These are phyloP conservation scores for Listronotus oregonensis DNA, from an alignment of 1,140 invertebrate species.

Conservation along the genomic window DNA sequence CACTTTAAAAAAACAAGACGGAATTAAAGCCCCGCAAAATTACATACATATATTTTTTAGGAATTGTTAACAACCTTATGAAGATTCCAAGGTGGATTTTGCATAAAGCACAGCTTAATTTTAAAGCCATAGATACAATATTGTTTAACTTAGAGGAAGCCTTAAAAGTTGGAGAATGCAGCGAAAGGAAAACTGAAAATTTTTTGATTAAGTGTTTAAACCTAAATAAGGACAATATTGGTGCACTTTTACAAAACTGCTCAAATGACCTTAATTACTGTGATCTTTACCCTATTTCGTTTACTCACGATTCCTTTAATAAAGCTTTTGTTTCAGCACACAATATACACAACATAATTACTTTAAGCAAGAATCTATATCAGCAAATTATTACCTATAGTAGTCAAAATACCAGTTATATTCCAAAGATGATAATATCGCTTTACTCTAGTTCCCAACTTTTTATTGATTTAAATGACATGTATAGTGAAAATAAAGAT, in stretches of 20 bases:
- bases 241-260: constrained; percentile 19
- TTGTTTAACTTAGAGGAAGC: constrained; percentile 10
- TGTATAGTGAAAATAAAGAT: not conserved
- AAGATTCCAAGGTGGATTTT: constrained; percentile 19
- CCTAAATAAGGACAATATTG: not conserved
- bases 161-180: constrained; percentile 4
- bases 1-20: too few species aligned
- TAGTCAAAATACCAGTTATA: constrained; percentile 9
- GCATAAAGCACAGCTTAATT: constrained; percentile 15
- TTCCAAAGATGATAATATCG: constrained; percentile 15
- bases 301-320: not conserved
- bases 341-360: not conserved
- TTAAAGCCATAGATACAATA: constrained; percentile 20
- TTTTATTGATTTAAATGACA: constrained; percentile 1
- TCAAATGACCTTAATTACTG: not conserved
- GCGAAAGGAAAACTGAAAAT: constrained; percentile 17
- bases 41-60: constrained; percentile 1
- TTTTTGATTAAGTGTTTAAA: constrained; percentile 19
- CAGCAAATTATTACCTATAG: constrained; percentile 13
- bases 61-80: constrained; percentile 29
- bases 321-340: not conserved
- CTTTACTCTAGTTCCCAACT: constrained; percentile 16
- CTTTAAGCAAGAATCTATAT: constrained; percentile 6
- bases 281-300: too few species aligned
- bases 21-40: too few species aligned